Evolutionary conservation across 2,888 invertebrate genomes (phyloP), one percentile per base, ranked within the genome.

Genomic region (Mongoloraphidia duomilia): DNA sequence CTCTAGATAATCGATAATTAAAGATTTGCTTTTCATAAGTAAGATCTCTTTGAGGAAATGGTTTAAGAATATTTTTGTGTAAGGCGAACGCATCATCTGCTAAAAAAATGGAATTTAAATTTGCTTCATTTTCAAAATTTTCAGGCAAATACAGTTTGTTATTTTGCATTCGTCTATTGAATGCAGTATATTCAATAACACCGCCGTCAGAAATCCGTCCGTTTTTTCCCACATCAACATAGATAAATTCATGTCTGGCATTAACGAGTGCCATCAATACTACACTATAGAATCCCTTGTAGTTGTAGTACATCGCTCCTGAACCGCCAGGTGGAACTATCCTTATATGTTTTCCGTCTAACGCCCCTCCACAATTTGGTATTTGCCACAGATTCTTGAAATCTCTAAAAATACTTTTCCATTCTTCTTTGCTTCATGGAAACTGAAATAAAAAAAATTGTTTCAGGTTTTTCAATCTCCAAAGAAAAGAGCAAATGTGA

Each of bases 231-330:
- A 53, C 47, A 47, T 55, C 52, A 2, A 49, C 47, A 14, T 38
- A 52, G 34, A 54, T 50, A 47, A 54, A 54, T 39, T 53, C 51
- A 26, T 54, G 54, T 44, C 54, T 53, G 14, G 47, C 37, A 51
- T 55, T 52, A 10, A 56, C 53, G 13, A 56, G 40, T 3, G 52
- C 53, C 48, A 56, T 50, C 41, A 51, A 50, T 10, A 55, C 48
- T 14, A 54, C 44, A 49, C 53, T 55, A 37, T 53, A 53, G 38
- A 47, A 49, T 33, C 47, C 33, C 54, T 62, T 62, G 49, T 61
- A 62, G 50, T 61, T 62, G 47, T 56, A 57, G 54, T 53, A 61
- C 38, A 56, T 51, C 9, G 55, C 50, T 34, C 58, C 60, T 17
- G 56, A 56, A 47, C 55, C 52, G 14, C 50, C 43, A 9, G 54